These are phyloP conservation scores for Drosophila ficusphila DNA, from an alignment of 1,140 invertebrate species.

Conservation along the genomic window DNA sequence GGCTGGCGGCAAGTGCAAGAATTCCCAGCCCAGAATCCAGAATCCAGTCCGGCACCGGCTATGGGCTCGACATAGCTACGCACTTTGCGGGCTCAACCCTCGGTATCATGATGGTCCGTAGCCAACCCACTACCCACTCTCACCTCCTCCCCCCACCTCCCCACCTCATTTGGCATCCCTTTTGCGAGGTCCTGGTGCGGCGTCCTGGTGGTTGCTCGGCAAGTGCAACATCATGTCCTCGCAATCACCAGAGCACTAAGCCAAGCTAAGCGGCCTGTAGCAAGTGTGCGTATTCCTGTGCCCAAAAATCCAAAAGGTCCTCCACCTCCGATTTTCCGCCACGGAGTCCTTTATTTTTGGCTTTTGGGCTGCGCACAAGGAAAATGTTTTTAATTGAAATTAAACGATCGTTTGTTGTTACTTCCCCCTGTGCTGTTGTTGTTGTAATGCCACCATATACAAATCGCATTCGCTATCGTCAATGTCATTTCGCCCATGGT, in stretches of 20 bases:
- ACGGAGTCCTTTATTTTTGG: constrained; percentile 64
- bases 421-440: constrained; percentile 57
- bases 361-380: constrained; percentile 63
- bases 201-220: constrained; percentile 68
- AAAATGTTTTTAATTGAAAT: constrained; percentile 84
- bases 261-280: constrained; percentile 72
- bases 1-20: constrained; percentile 80
- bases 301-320: constrained; percentile 33
- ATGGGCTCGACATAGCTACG: constrained; percentile 72
- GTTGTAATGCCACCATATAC: constrained; percentile 79
- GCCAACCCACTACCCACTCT: too few relatives aligned
- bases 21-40: constrained; percentile 78
- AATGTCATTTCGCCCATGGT: constrained; percentile 41
- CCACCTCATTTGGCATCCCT: constrained; percentile 47
- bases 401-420: constrained; percentile 83
- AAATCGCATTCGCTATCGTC: constrained; percentile 74
- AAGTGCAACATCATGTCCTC: constrained; percentile 83
- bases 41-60: constrained; percentile 34
- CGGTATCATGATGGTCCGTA: too few relatives aligned
- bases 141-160: constrained; percentile 29
- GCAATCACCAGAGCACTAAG: constrained; percentile 73
- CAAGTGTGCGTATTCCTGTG: constrained; percentile 81
- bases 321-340: background rate
- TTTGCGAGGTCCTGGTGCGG: constrained; percentile 51
- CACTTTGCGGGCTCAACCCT: constrained; percentile 63